These are phyloP conservation scores for Haliclona indistincta DNA, from an alignment of 37 sponge, comb jelly and placozoan genomes.

Conservation along the genomic window DNA sequence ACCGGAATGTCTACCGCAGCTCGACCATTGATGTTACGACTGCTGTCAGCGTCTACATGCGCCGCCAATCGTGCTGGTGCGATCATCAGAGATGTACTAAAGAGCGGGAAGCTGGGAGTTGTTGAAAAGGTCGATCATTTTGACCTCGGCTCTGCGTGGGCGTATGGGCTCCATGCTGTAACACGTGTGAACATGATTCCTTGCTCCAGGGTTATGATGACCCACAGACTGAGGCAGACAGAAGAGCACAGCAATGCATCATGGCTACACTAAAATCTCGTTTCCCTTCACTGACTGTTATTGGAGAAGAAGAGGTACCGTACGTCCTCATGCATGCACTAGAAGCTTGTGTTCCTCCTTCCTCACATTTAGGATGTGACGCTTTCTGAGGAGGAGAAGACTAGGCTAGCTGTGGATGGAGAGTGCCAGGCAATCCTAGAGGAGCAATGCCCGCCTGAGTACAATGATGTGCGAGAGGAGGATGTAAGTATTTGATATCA, in stretches of 20 bases:
- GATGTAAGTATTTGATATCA: not conserved
- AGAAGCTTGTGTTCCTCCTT: too few relatives aligned
- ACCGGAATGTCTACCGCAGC: conserved; percentile 21
- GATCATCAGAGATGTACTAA: conserved; percentile 79
- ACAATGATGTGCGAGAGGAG: conserved; percentile 16
- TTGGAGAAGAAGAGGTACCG: conserved; percentile 77
- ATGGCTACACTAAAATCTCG: conserved; percentile 54
- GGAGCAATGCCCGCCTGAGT: conserved; percentile 32
- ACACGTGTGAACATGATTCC: not conserved
- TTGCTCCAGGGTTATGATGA: conserved; percentile 72
- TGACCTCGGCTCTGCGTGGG: too few relatives aligned
- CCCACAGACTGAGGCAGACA: conserved; percentile 95
- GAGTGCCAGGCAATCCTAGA: conserved; percentile 34
- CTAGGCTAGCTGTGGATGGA: not conserved
- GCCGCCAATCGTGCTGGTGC: conserved; percentile 75
- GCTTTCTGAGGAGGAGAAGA: not conserved
- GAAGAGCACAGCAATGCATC: conserved; percentile 85
- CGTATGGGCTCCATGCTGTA: not conserved
- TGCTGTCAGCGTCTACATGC: conserved; percentile 75
- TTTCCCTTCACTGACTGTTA: conserved; percentile 73
- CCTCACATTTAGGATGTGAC: not conserved
- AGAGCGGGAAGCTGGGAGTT: conserved; percentile 63
- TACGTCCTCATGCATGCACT: not conserved
- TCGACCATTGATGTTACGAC: conserved; percentile 67
- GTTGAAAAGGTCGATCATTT: conserved; percentile 75